Conservation (phyloP, 1,140 invertebrate species). For the Brachionus angularis region DNA sequence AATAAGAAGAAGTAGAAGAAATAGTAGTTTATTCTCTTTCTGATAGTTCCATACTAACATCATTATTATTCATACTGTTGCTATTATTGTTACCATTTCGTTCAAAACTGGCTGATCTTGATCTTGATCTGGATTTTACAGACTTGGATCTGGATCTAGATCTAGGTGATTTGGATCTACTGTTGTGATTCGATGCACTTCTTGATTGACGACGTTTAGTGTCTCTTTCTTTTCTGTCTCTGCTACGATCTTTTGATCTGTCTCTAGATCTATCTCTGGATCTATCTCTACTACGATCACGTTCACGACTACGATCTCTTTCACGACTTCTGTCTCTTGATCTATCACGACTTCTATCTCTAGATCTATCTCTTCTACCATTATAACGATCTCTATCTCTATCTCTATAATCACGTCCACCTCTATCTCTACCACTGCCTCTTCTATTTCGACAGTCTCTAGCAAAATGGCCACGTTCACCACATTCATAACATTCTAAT, state of each 20-base stretch:
- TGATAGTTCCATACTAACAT: constrained; percentile 14
- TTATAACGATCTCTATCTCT: constrained; percentile 8
- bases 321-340: neutral
- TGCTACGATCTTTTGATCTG: neutral
- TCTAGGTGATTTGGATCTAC: neutral
- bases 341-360: neutral
- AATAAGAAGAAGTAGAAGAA: neutral
- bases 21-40: neutral
- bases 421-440: constrained; percentile 8
- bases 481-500: constrained; percentile 42
- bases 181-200: neutral
- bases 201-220: neutral
- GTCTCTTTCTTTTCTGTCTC: neutral
- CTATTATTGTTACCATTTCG: constrained; percentile 13
- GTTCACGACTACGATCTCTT: no score
- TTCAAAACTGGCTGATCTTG: neutral
- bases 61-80: constrained; percentile 1
- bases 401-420: neutral
- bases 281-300: neutral
- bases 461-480: constrained; percentile 37
- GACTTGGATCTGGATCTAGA: no score
- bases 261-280: neutral
- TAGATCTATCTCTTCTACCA: neutral
- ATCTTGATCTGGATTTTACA: neutral
- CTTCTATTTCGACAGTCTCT: constrained; percentile 42